Evolutionary conservation across 2,797 vertebrate species (phyloP).

Genomic region (Tadarida brasiliensis): DNA sequence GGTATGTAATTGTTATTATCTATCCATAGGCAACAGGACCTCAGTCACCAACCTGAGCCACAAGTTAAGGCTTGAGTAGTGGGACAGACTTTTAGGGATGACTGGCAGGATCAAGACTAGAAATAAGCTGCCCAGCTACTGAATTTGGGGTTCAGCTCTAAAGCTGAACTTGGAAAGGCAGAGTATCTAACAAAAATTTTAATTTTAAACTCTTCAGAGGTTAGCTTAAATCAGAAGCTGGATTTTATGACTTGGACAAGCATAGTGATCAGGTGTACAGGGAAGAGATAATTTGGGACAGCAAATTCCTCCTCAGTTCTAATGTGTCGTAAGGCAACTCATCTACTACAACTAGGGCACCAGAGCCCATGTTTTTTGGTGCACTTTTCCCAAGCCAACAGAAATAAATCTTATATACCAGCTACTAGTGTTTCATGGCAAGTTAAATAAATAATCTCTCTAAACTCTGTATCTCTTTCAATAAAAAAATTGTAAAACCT

Average conservation of each 20-base stretch:
- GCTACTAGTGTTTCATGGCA: neutral
- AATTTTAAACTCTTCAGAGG: neutral
- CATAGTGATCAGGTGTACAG: neutral
- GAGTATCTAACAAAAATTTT: neutral
- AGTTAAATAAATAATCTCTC: slow-evolving; percentile 28
- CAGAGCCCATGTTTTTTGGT: neutral
- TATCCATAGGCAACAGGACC: neutral
- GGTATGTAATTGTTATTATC: neutral
- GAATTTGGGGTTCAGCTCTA: neutral
- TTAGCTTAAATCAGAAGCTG: neutral
- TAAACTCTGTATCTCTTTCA: neutral
- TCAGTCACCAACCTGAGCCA: neutral
- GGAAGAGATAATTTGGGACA: neutral
- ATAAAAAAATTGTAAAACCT: neutral
- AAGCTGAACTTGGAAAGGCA: neutral
- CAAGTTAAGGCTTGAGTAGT: neutral
- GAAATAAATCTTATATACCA: slow-evolving; percentile 33
- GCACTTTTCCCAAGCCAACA: slow-evolving; percentile 5
- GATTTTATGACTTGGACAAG: neutral
- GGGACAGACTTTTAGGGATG: neutral
- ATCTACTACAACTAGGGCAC: neutral
- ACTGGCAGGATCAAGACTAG: neutral
- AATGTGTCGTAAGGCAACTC: neutral
- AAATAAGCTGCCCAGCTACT: neutral
- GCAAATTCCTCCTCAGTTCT: neutral